These are phyloP conservation scores for Ridgeia piscesae DNA, from an alignment of 1,140 invertebrate genomes.

Conservation along the genomic window DNA sequence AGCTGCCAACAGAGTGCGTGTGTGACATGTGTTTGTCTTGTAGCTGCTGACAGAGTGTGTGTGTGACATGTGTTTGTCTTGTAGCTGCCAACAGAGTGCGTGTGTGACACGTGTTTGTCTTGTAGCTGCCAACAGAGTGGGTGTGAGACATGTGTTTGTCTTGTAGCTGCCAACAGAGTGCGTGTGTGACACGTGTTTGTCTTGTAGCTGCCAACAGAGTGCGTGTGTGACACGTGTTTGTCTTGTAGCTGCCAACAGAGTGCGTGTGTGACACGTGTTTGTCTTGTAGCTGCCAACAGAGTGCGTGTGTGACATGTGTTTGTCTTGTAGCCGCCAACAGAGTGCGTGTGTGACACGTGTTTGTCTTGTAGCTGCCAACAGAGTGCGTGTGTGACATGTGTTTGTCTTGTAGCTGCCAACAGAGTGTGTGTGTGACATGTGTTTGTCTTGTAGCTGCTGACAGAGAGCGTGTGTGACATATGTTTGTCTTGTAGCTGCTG, in stretches of 20 bases:
- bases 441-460: constrained; percentile 62
- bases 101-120: background rate
- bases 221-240: background rate
- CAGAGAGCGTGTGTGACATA: constrained; percentile 34
- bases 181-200: constrained; percentile 59
- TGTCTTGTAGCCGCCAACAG: too few relatives aligned
- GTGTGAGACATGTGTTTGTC: constrained; percentile 56
- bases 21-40: constrained; percentile 60
- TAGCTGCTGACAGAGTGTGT: constrained; percentile 56
- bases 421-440: constrained; percentile 48
- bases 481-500: background rate
- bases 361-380: background rate
- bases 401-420: constrained; percentile 44
- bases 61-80: too few relatives aligned
- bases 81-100: too few relatives aligned
- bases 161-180: too few relatives aligned
- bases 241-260: background rate
- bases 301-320: too few relatives aligned
- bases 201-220: constrained; percentile 60
- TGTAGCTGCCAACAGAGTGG: background rate
- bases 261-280: constrained; percentile 52
- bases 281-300: constrained; percentile 62
- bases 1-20: background rate
- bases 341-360: background rate
- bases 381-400: constrained; percentile 45